Percentiles rank a stretch among this genome's conserved stretches.
Conservation (phyloP, 1,140 invertebrate species). For the Propsilocerus akamusi region DNA sequence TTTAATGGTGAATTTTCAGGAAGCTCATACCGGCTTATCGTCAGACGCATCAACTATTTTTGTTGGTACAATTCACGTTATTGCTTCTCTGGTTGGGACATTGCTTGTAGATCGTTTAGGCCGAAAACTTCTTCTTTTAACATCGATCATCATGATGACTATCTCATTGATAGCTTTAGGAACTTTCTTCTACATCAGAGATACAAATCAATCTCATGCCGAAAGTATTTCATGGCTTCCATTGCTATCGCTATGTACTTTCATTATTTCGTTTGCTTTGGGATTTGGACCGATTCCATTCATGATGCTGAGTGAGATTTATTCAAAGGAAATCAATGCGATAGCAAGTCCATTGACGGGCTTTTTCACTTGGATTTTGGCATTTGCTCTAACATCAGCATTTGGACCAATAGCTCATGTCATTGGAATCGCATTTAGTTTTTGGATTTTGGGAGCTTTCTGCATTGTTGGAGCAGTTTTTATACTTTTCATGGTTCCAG, state of each 20-base stretch:
- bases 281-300: conserved; percentile 70
- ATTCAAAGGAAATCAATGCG: conserved; percentile 54
- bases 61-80: conserved; percentile 50
- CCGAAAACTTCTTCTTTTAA: conserved; percentile 43
- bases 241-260: conserved; percentile 48
- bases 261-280: conserved; percentile 55
- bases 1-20: too few species aligned
- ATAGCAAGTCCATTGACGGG: conserved; percentile 53
- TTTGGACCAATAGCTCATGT: too few species aligned
- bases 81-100: conserved; percentile 39
- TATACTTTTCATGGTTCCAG: too few species aligned
- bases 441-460: too few species aligned
- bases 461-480: too few species aligned
- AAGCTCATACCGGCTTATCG: too few species aligned
- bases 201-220: conserved; percentile 11
- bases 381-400: conserved; percentile 62
- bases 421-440: too few species aligned
- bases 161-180: conserved; percentile 40
- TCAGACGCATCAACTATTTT: conserved; percentile 42
- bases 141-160: conserved; percentile 42
- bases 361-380: conserved; percentile 56
- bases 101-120: conserved; percentile 48
- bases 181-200: conserved; percentile 39
- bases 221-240: conserved; percentile 43
- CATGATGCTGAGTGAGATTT: conserved; percentile 54